Percentiles rank a stretch among this genome's conserved stretches.
phyloP scores from a whole-genome alignment of 2,797 vertebrate genomes.

The Schizopygopsis pylzovi region DNA sequence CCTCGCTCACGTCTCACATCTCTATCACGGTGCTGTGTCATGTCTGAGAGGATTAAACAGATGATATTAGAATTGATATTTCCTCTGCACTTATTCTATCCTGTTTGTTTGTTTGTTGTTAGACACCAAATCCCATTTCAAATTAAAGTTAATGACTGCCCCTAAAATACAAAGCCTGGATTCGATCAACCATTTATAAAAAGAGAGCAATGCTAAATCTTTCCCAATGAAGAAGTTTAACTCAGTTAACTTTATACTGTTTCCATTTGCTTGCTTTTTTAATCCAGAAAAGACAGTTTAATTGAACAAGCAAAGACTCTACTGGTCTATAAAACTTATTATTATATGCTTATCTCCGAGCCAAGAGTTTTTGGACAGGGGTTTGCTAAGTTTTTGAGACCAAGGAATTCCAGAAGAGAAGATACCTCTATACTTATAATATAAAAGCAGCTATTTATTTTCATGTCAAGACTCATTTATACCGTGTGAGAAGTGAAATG shows the following conservation, averaged over 20 bases:
- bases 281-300: conserved; percentile 9
- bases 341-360: neutral
- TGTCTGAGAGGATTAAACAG: conserved; percentile 21
- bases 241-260: neutral
- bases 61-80: conserved; percentile 29
- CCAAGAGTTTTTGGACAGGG: neutral
- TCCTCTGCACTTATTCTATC: neutral
- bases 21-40: conserved; percentile 18
- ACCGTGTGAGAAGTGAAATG: neutral
- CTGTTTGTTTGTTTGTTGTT: conserved; percentile 19
- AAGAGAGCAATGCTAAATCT: conserved; percentile 6
- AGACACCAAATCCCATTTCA: conserved; percentile 31
- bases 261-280: conserved; percentile 6
- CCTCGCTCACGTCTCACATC: conserved; percentile 9
- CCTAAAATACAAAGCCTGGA: conserved; percentile 17
- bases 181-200: neutral
- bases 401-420: neutral
- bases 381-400: neutral
- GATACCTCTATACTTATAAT: neutral
- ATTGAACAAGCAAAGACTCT: neutral
- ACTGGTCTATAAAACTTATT: neutral
- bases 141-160: conserved; percentile 12
- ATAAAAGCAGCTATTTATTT: neutral
- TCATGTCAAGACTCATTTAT: neutral
- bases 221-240: neutral